phyloP scores from a whole-genome alignment of 2,113 vertebrate genomes.

The Montifringilla adamsi region DNA sequence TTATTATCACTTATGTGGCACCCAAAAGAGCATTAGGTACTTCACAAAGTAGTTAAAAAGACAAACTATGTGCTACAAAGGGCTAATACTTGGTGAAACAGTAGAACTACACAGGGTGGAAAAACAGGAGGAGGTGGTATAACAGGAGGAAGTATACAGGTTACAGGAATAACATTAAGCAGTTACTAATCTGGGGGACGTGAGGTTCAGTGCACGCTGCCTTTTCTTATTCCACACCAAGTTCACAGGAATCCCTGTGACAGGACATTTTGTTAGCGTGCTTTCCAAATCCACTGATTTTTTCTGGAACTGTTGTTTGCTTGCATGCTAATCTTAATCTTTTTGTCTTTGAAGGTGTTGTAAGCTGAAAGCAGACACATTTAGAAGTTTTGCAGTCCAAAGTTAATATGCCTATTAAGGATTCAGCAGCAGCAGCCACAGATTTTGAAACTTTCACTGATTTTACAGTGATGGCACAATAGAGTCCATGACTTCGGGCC shows the following conservation, averaged over 20 bases:
- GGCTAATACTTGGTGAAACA: not conserved
- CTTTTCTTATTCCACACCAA: not conserved
- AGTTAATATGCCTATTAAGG: not conserved
- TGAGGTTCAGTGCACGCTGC: not conserved
- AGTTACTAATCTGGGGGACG: not conserved
- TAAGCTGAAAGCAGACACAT: not conserved
- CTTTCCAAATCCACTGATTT: not conserved
- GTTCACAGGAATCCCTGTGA: not conserved
- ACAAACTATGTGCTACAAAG: not conserved
- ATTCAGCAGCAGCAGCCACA: not conserved
- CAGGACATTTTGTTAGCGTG: not conserved
- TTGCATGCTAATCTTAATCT: not conserved
- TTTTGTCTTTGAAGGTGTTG: not conserved
- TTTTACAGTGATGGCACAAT: not conserved
- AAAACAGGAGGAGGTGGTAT: not conserved
- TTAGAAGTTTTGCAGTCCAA: not conserved
- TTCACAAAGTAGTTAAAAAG: constrained; percentile 21
- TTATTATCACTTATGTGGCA: not conserved
- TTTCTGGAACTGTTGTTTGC: not conserved
- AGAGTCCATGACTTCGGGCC: not conserved
- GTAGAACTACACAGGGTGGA: not conserved
- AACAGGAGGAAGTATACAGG: not conserved
- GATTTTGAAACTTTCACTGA: not conserved
- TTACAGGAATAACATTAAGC: constrained; percentile 9
- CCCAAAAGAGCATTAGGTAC: not conserved